Conservation (phyloP, 2,888 invertebrate genomes). For the Ophion costatus region DNA sequence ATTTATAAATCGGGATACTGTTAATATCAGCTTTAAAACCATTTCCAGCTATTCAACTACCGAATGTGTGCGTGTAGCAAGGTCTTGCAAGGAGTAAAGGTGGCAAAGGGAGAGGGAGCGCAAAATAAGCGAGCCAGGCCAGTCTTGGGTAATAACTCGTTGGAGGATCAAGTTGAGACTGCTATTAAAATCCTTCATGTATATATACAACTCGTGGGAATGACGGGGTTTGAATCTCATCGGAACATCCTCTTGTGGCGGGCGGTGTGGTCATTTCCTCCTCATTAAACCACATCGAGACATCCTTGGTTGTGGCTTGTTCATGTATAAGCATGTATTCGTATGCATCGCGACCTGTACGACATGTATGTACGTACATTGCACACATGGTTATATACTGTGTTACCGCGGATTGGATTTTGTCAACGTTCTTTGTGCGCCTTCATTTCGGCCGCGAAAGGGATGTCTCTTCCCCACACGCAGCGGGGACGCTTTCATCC, state of each 20-base stretch:
- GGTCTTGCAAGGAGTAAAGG: background rate
- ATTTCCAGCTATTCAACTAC: slow-evolving; percentile 9
- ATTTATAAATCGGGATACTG: background rate
- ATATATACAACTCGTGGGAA: slow-evolving; percentile 58
- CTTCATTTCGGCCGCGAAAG: background rate
- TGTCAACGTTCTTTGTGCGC: slow-evolving; percentile 20
- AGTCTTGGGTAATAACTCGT: slow-evolving; percentile 54
- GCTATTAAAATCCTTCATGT: slow-evolving; percentile 45
- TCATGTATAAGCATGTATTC: slow-evolving; percentile 41
- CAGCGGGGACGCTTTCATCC: background rate
- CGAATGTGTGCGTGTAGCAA: background rate
- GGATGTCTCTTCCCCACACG: slow-evolving; percentile 22
- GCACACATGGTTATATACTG: background rate
- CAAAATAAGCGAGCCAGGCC: slow-evolving; percentile 22
- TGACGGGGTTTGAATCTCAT: slow-evolving; percentile 59
- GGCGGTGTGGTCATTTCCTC: slow-evolving; percentile 66
- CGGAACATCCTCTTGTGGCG: slow-evolving; percentile 62
- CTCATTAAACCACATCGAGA: slow-evolving; percentile 67
- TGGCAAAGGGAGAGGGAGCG: background rate
- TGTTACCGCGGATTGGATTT: slow-evolving; percentile 24
- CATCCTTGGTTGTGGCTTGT: slow-evolving; percentile 48
- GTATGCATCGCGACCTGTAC: background rate
- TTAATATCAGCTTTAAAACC: slow-evolving; percentile 3
- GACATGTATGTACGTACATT: background rate
- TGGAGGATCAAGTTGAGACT: slow-evolving; percentile 36